Evolutionary conservation across 2,797 vertebrate species (phyloP).

Genomic region (Hippocampus kuda): DNA sequence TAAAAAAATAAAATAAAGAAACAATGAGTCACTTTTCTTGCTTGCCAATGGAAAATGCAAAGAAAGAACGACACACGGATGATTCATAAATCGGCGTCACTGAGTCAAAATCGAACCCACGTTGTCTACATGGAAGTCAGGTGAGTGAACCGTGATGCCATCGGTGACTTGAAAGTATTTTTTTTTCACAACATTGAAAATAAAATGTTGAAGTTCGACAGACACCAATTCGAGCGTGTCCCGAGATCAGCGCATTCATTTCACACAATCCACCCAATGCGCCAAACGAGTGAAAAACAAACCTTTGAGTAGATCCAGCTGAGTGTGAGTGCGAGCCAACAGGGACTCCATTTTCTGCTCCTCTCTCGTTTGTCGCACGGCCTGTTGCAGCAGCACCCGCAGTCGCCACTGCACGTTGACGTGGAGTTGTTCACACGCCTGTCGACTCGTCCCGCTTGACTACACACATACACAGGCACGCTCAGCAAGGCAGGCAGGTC

Average conservation of each 20-base stretch:
- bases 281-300: neutral
- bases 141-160: too few species aligned
- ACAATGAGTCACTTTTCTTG: too few species aligned
- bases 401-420: slow-evolving; percentile 74
- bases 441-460: slow-evolving; percentile 63
- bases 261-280: neutral
- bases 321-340: slow-evolving; percentile 80
- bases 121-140: too few species aligned
- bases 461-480: slow-evolving; percentile 25
- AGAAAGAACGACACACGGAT: too few species aligned
- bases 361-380: slow-evolving; percentile 57
- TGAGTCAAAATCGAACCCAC: too few species aligned
- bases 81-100: too few species aligned
- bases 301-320: slow-evolving; percentile 55
- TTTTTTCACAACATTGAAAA: too few species aligned
- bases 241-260: neutral
- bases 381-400: slow-evolving; percentile 66
- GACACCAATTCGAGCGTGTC: neutral
- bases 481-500: too few species aligned
- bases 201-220: neutral
- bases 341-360: slow-evolving; percentile 70
- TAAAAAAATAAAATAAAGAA: too few species aligned
- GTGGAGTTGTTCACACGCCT: slow-evolving; percentile 73
- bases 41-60: too few species aligned
- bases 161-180: too few species aligned